phyloP scores from a whole-genome alignment of 2,113 vertebrate genomes.

The Actenoides lindsayi region DNA sequence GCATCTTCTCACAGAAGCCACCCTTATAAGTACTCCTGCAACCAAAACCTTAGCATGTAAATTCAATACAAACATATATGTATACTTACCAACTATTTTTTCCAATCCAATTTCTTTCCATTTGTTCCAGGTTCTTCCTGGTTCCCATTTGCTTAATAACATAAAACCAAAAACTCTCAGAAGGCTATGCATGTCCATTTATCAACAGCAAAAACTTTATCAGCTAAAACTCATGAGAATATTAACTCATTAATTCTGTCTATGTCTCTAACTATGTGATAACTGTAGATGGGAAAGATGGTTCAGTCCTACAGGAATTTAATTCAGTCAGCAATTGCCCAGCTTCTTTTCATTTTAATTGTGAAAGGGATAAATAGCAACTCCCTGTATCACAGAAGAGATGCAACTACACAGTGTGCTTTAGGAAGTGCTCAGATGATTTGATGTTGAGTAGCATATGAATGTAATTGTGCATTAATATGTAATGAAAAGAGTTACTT shows the following conservation, averaged over 20 bases:
- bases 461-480: background rate
- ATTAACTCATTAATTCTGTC: background rate
- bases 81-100: background rate
- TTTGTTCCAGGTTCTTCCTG: background rate
- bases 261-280: background rate
- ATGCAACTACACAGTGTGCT: too few species aligned
- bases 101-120: background rate
- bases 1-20: background rate
- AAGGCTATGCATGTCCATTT: background rate
- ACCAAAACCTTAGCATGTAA: background rate
- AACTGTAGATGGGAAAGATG: background rate
- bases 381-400: background rate
- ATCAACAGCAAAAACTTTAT: background rate
- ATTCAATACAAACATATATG: fast-evolving
- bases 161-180: background rate
- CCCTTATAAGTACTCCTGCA: too few species aligned
- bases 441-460: background rate
- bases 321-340: background rate
- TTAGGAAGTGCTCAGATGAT: background rate
- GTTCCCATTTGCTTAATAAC: background rate
- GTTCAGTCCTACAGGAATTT: background rate
- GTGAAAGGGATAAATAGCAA: background rate
- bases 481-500: background rate
- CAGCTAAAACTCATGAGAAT: background rate
- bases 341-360: background rate